These are phyloP conservation scores for Trinectes maculatus DNA, from an alignment of 2,113 vertebrate species.

Conservation along the genomic window DNA sequence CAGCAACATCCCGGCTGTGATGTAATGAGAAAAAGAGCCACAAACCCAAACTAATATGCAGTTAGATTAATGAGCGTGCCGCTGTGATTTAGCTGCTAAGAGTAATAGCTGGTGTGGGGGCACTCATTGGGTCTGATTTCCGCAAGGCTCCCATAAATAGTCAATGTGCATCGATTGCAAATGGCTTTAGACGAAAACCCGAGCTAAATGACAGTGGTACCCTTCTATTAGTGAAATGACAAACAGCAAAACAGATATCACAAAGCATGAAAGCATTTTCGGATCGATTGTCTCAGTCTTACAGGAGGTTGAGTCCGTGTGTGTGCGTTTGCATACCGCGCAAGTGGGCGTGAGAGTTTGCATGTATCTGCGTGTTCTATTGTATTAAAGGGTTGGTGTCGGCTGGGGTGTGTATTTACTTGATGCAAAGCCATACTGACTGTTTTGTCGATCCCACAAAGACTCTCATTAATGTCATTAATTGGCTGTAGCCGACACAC, in stretches of 20 bases:
- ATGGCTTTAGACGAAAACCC: constrained; percentile 63
- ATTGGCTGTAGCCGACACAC: constrained; percentile 53
- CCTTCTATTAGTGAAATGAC: constrained; percentile 69
- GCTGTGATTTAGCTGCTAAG: constrained; percentile 49
- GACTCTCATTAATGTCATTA: constrained; percentile 64
- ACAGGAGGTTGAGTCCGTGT: constrained; percentile 28
- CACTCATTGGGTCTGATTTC: constrained; percentile 58
- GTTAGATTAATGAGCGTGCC: constrained; percentile 54
- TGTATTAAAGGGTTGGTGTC: constrained; percentile 41
- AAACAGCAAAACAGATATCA: constrained; percentile 65
- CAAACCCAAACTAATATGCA: constrained; percentile 54
- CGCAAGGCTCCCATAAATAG: constrained; percentile 71
- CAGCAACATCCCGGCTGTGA: constrained; percentile 40
- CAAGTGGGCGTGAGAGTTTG: constrained; percentile 2
- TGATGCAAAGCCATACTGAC: constrained; percentile 31
- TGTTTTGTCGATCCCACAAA: constrained; percentile 38
- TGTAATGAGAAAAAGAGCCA: constrained; percentile 37
- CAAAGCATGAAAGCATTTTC: constrained; percentile 59
- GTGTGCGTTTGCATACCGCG: constrained; percentile 16
- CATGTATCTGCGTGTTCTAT: constrained; percentile 18
- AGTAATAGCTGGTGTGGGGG: constrained; percentile 64
- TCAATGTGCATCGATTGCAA: constrained; percentile 69
- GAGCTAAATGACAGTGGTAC: constrained; percentile 54
- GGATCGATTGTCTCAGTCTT: constrained; percentile 64
- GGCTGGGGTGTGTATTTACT: constrained; percentile 10